phyloP scores from a whole-genome alignment of 2,888 invertebrate genomes.

The Chrysodeixis includens region DNA sequence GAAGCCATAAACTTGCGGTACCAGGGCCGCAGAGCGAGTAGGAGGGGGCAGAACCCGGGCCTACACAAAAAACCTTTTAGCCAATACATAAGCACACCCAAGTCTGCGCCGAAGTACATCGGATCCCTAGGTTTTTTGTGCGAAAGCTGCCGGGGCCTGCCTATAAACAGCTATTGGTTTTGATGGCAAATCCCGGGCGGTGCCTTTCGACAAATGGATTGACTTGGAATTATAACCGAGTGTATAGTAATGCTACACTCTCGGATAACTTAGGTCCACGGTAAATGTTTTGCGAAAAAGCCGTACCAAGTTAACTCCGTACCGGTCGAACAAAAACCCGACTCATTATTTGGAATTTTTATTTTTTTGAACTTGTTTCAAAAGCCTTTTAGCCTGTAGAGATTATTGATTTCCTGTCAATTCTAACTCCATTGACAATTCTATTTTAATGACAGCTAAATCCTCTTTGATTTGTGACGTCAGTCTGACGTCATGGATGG shows the following conservation, averaged over 20 bases:
- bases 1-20: slow-evolving; percentile 40
- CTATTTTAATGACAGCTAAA: neutral
- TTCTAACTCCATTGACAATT: neutral
- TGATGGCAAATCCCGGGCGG: slow-evolving; percentile 35
- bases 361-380: neutral
- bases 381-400: neutral
- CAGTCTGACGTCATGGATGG: neutral
- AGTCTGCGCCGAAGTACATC: slow-evolving; percentile 47
- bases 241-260: slow-evolving; percentile 7
- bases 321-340: neutral
- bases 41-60: slow-evolving; percentile 18
- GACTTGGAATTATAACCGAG: slow-evolving; percentile 20
- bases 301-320: neutral
- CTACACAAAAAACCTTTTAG: slow-evolving; percentile 60
- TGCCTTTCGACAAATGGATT: slow-evolving; percentile 26
- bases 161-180: slow-evolving; percentile 39
- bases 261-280: neutral
- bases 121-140: slow-evolving; percentile 49
- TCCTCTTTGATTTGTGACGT: neutral
- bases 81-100: slow-evolving; percentile 50
- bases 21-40: neutral
- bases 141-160: slow-evolving; percentile 36
- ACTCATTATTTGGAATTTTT: too few relatives aligned
- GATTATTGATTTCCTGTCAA: neutral
- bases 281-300: too few relatives aligned